Evolutionary conservation across 2,888 invertebrate genomes (phyloP).

Genomic region (Tyria jacobaeae): DNA sequence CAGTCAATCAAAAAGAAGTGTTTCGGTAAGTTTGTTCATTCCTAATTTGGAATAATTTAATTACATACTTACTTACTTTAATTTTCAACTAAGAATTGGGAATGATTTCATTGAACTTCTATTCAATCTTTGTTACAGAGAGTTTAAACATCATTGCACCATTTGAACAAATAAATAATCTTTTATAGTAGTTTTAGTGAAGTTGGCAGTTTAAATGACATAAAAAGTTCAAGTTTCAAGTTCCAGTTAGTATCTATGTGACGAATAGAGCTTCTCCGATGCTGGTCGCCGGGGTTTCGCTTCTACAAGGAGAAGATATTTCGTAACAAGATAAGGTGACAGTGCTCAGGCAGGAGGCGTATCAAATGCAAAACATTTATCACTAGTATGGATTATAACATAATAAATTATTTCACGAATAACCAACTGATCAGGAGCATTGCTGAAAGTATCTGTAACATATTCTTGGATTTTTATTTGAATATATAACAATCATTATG

Average conservation of each 20-base stretch:
- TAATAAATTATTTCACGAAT: constrained; percentile 7
- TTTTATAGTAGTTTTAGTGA: background rate
- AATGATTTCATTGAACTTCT: background rate
- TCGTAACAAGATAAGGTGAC: constrained; percentile 20
- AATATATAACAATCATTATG: background rate
- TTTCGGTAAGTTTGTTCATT: background rate
- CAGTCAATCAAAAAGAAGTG: background rate
- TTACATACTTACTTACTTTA: background rate
- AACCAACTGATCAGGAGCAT: background rate
- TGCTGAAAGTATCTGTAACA: background rate
- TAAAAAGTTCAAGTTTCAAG: background rate
- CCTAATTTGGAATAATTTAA: too few relatives aligned
- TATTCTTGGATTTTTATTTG: background rate
- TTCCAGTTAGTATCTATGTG: constrained; percentile 4
- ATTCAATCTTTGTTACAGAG: background rate
- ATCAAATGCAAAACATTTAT: constrained; percentile 7
- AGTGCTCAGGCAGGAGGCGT: constrained; percentile 9
- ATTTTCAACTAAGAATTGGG: background rate
- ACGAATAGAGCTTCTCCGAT: constrained; percentile 46
- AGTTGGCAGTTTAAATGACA: background rate
- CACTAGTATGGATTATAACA: background rate
- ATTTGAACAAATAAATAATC: background rate
- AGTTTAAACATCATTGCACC: background rate
- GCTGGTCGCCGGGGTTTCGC: constrained; percentile 47
- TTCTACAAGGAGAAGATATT: constrained; percentile 51